Evolutionary conservation across 2,888 invertebrate genomes (phyloP).

Genomic region (Idaea straminata): DNA sequence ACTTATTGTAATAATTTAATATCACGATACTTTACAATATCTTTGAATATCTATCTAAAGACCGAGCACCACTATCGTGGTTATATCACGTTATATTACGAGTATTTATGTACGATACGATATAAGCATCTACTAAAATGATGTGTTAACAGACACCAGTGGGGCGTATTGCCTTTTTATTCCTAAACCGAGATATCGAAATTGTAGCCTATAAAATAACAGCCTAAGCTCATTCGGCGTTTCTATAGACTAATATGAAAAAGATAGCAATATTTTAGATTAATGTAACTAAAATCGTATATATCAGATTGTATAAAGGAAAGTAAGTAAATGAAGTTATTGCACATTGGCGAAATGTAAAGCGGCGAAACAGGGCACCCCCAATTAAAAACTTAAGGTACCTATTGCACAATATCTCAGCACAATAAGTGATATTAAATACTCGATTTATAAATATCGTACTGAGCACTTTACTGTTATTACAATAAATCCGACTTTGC

Average conservation of each 20-base stretch:
- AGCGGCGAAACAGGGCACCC: conserved; percentile 69
- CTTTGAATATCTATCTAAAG: not conserved
- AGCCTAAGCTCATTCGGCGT: conserved; percentile 65
- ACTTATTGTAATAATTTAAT: conserved; percentile 3
- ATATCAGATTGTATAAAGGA: conserved; percentile 77
- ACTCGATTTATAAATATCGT: conserved; percentile 59
- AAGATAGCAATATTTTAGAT: conserved; percentile 80
- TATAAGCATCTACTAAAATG: conserved; percentile 1
- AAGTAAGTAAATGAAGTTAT: conserved; percentile 65
- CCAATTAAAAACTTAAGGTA: conserved; percentile 60
- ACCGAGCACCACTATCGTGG: not conserved
- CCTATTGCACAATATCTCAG: conserved; percentile 71
- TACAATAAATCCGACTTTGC: conserved; percentile 64
- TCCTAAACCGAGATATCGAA: conserved; percentile 35
- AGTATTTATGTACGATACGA: not conserved
- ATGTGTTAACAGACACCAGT: not conserved
- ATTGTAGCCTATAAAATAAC: conserved; percentile 48
- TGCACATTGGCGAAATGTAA: conserved; percentile 67
- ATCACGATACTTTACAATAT: not conserved
- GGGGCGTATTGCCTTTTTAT: conserved; percentile 23
- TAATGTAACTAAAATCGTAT: conserved; percentile 75
- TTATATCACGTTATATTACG: not conserved
- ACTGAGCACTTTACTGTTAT: conserved; percentile 64
- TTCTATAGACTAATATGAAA: conserved; percentile 79
- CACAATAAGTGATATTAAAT: conserved; percentile 67